Evolutionary conservation across 2,113 vertebrate genomes (phyloP).

Genomic region (Porphyrio hochstetteri): DNA sequence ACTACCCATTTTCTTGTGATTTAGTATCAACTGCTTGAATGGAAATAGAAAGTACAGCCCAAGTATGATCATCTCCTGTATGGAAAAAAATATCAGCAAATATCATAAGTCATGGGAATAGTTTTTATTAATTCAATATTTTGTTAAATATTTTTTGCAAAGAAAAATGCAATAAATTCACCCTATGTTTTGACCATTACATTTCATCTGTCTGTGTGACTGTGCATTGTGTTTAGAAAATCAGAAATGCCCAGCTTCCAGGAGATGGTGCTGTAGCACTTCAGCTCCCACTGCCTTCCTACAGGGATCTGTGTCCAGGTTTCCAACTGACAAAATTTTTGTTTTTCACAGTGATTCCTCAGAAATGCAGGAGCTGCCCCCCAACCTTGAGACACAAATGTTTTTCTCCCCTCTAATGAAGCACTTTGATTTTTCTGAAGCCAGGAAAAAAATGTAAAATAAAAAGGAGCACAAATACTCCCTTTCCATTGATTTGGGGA

Average conservation of each 20-base stretch:
- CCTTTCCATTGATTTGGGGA: not conserved
- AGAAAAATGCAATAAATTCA: not conserved
- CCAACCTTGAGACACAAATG: accelerated
- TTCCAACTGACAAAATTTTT: not conserved
- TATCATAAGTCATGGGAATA: not conserved
- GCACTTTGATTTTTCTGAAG: not conserved
- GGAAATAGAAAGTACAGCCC: not conserved
- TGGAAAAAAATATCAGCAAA: not conserved
- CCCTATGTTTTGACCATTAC: not conserved
- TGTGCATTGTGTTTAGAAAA: not conserved
- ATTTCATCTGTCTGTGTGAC: not conserved
- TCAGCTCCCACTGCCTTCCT: not conserved
- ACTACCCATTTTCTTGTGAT: not conserved
- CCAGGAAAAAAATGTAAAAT: not conserved
- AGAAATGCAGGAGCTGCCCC: not conserved
- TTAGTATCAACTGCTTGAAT: not conserved
- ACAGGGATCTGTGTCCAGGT: not conserved
- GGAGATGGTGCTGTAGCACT: slow-evolving; percentile 66
- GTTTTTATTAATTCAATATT: not conserved
- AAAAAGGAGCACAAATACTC: not conserved
- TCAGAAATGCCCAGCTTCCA: not conserved
- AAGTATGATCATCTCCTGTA: not conserved
- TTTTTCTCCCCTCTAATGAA: not conserved
- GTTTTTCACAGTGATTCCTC: not conserved
- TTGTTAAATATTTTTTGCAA: not conserved